Base-by-base conservation (phyloP, 64 coral and sea anemone species). In the Stichodactyla mertensii region DNA sequence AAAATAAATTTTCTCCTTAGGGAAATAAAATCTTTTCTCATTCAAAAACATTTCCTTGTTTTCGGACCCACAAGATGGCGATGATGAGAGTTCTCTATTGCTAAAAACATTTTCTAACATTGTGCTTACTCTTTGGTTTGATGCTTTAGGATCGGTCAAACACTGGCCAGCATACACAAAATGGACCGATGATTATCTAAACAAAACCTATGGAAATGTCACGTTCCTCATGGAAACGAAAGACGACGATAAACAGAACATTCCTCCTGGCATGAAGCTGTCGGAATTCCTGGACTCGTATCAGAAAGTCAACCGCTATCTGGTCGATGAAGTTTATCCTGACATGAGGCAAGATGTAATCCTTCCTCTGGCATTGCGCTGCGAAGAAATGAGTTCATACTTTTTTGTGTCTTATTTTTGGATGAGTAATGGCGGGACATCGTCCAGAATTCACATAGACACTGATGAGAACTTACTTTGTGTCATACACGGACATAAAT, bases 341-440 rank as follows among this genome's bases (percentile, higher is more conserved):
- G 88, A 95, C 23, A 98, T 98, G 96, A 86, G 90, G 60, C 92
- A 92, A 82, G 96, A 98, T 24, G 82, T 98, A 0, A 69, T 92
- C 28, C 89, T 98, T 6, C 93, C 96, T 57, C 67, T 98, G 55
- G 94, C 88, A 51, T 87, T 98, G 16, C 92, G 96, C 51, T 98
- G 96, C 55, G 96, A 98, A 61, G 96, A 98, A 86, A 98, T 98
- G 16, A 94, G 93, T 80, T 92, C 85, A 70, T 98, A 86, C 59
- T 98, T 98, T 67, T 98, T 98, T 88, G 96, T 98, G 13, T 98
- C 96, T 6, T 98, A 94, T 54, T 89, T 98, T 59, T 98, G 92
- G 92, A 95, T 98, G 92, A 98, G 96, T 54, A 92, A 89, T 79
- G 96, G 96, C 2, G 89, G 87, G 16, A 98, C 96, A 16, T 92